phyloP scores from a whole-genome alignment of 1,140 invertebrate species.

The Lycorma delicatula region DNA sequence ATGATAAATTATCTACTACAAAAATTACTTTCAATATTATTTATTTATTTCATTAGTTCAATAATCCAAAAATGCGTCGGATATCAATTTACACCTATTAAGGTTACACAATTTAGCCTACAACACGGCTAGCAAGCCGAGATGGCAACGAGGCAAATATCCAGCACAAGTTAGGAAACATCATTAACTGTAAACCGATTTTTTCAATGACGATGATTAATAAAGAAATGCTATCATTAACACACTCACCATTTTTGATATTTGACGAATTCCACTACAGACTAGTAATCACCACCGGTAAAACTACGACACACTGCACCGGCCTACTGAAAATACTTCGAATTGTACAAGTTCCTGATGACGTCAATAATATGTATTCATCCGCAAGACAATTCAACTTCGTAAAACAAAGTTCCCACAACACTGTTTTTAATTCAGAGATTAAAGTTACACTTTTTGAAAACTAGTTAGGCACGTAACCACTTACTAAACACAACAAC shows the following conservation, averaged over 20 bases:
- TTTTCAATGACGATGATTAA: no score
- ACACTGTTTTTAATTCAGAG: slow-evolving; percentile 11
- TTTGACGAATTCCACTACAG: slow-evolving; percentile 25
- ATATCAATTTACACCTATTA: slow-evolving; percentile 1
- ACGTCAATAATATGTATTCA: slow-evolving; percentile 30
- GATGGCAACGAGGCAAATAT: no score
- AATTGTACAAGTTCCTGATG: slow-evolving; percentile 28
- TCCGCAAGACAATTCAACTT: slow-evolving; percentile 21
- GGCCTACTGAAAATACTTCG: slow-evolving; percentile 28
- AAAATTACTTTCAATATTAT: no score
- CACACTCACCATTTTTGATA: slow-evolving; percentile 31
- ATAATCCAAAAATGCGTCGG: no score
- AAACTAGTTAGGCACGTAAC: neutral
- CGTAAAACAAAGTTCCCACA: slow-evolving; percentile 14
- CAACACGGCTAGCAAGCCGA: no score
- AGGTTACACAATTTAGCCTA: slow-evolving; percentile 1
- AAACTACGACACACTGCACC: slow-evolving; percentile 31
- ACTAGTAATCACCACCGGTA: slow-evolving; percentile 29
- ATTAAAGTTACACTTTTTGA: slow-evolving; percentile 5
- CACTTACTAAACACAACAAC: slow-evolving; percentile 12
- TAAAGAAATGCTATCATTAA: no score
- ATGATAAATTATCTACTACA: no score
- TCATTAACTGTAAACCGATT: no score
- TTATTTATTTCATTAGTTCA: no score
- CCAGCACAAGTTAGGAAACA: no score